phyloP scores from a whole-genome alignment of 2,797 vertebrate genomes.

The Lutjanus argentimaculatus region DNA sequence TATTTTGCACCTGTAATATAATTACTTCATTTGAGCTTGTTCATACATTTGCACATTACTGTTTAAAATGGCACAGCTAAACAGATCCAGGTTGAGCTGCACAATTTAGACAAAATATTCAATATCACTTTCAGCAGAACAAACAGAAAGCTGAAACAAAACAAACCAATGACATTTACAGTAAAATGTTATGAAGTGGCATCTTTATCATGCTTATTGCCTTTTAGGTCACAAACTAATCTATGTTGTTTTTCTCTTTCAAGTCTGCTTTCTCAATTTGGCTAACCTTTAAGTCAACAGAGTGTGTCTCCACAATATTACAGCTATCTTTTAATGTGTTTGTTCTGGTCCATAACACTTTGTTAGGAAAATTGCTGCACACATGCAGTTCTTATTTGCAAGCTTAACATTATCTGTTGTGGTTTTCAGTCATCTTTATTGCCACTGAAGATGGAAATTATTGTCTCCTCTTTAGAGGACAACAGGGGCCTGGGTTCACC shows the following conservation, averaged over 20 bases:
- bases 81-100: neutral
- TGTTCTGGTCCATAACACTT: neutral
- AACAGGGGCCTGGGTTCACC: neutral
- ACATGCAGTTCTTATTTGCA: neutral
- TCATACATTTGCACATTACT: neutral
- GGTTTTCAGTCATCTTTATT: conserved; percentile 8
- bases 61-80: neutral
- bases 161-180: neutral
- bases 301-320: neutral
- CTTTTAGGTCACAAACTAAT: neutral
- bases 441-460: neutral
- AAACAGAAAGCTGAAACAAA: neutral
- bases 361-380: neutral
- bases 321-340: neutral
- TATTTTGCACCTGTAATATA: neutral
- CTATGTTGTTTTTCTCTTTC: neutral
- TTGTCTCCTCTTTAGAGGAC: neutral
- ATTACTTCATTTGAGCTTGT: neutral
- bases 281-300: neutral
- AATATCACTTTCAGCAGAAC: neutral
- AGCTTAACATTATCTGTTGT: neutral
- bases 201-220: neutral
- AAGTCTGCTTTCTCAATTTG: neutral
- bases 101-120: neutral
- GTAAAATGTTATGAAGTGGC: neutral